Evolutionary conservation across 2,797 vertebrate genomes (phyloP), one percentile per base, ranked within the genome.

Genomic region (Sphaeramia orbicularis): DNA sequence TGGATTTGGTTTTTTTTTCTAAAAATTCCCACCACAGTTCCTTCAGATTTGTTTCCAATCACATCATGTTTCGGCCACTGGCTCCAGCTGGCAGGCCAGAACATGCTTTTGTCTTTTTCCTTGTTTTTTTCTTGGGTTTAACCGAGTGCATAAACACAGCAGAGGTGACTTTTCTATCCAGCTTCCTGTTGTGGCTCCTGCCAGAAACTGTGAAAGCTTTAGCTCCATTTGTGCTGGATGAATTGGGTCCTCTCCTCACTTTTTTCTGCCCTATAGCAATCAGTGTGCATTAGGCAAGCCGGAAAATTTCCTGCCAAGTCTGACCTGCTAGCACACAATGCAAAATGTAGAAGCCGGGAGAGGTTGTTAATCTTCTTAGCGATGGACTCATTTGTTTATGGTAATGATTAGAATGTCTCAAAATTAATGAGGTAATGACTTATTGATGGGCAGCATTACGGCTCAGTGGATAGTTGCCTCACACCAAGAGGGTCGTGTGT

Each of bases 351-450:
- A 56, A 38, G 51, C 42, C 2, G 15, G 8, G 12, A 36, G 54
- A 42, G 19, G 36, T 66, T 35, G 47, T 32, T 53, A 59, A 69
- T 69, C 57, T 55, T 54, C 44, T 66, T 35, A 36, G 67, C 30
- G 41, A 24, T 24, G 45, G 35, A 14, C 44, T 70, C 36, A 62
- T 65, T 69, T 76, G 60, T 79, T 84, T 57, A 72, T 61, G 56
- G 36, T 62, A 74, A 72, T 75, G 36, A 71, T 70, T 51, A 65
- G 44, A 71, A 48, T 47, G 54, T 67, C 67, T 72, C 47, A 35
- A 65, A 71, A 74, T 71, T 47, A 79, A 76, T 54, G 64, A 82
- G 50, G 38, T 61, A 68, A 65, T 81, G 74, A 80, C 71, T 83
- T 74, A 74, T 81, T 72, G 76, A 77, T 77, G 56, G 48, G 41